Conservation (phyloP, 37 sponge, comb jelly and placozoan genomes). For the Amphimedon queenslandica region DNA sequence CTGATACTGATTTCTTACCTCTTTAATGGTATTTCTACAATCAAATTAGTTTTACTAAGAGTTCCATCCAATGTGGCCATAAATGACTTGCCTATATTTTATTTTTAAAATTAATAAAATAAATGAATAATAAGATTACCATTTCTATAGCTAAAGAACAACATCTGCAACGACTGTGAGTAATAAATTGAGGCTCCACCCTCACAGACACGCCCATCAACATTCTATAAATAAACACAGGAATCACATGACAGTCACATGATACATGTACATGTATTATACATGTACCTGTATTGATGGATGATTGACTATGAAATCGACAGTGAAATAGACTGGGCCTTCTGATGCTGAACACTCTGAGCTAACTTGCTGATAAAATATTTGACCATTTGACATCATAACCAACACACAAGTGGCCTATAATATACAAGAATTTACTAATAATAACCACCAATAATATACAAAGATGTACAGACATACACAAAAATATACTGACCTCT, state of each 20-base stretch:
- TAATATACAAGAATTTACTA: not conserved
- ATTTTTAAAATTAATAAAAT: not conserved
- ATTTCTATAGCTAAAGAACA: slow-evolving; percentile 84
- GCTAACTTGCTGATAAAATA: slow-evolving; percentile 74
- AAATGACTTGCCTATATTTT: slow-evolving; percentile 56
- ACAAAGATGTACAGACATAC: slow-evolving; percentile 12
- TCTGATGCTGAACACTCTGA: slow-evolving; percentile 50
- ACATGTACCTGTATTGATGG: slow-evolving; percentile 33
- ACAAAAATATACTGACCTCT: slow-evolving; percentile 36
- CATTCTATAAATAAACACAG: slow-evolving; percentile 23
- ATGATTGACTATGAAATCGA: slow-evolving; percentile 40
- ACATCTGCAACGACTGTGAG: slow-evolving; percentile 77
- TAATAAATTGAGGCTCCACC: slow-evolving; percentile 90
- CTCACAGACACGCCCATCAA: slow-evolving; percentile 46
- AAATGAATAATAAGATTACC: slow-evolving; percentile 53
- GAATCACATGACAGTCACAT: not conserved
- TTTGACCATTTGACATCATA: slow-evolving; percentile 64
- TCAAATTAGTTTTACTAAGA: slow-evolving; percentile 8
- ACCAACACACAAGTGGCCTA: slow-evolving; percentile 63
- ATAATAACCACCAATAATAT: too few species aligned
- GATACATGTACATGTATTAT: not conserved
- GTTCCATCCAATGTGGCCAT: slow-evolving; percentile 16
- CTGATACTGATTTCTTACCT: not conserved
- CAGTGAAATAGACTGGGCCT: slow-evolving; percentile 81
- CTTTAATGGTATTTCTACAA: slow-evolving; percentile 52